These are phyloP conservation scores for Meiosimyza decipiens DNA, from an alignment of 2,888 invertebrate genomes.

Conservation along the genomic window DNA sequence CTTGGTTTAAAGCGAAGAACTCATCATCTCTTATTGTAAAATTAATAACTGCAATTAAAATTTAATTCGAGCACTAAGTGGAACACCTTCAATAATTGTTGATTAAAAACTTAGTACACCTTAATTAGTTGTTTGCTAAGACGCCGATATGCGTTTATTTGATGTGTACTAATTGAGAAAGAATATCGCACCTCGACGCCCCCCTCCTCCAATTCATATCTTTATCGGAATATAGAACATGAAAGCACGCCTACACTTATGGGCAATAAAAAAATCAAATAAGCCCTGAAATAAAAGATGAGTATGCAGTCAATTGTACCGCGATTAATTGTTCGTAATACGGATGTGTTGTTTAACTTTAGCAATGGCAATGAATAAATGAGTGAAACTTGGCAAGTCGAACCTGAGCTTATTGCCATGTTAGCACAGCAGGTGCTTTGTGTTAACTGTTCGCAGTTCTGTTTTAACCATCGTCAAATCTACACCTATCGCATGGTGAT, in stretches of 20 bases:
- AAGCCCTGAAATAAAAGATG: conserved; percentile 2
- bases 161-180: not conserved
- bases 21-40: too few species aligned
- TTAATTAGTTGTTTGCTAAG: not conserved
- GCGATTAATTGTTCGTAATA: conserved; percentile 2
- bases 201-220: not conserved
- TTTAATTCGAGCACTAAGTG: not conserved
- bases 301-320: not conserved
- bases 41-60: too few species aligned
- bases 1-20: too few species aligned
- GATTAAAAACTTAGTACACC: too few species aligned
- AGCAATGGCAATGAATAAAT: conserved; percentile 11
- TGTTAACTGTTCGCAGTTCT: conserved; percentile 40
- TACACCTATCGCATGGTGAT: conserved; percentile 26
- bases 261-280: not conserved
- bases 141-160: not conserved
- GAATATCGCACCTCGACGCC: not conserved
- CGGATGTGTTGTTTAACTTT: conserved; percentile 11
- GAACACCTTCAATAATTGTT: not conserved
- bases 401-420: conserved; percentile 22
- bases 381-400: conserved; percentile 1
- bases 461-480: conserved; percentile 41
- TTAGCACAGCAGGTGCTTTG: conserved; percentile 37
- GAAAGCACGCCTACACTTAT: not conserved
- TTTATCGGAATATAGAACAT: conserved; percentile 8